Base-by-base conservation (phyloP, 2,797 vertebrate genomes). In the Phrynocephalus vlangalii region DNA sequence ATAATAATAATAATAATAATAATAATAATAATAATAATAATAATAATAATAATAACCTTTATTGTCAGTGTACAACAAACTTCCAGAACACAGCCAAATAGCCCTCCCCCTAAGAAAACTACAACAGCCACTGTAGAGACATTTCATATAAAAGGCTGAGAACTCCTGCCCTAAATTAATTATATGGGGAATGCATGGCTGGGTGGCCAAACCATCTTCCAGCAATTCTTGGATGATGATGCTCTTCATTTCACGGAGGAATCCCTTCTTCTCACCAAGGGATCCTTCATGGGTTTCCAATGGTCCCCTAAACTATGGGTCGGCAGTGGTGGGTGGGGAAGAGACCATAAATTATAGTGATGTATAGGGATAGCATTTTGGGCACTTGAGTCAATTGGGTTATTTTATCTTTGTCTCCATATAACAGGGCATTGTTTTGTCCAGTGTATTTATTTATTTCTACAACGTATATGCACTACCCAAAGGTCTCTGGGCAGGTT, bases 381-480 rank as follows among this genome's bases (percentile, higher is more conserved):
- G 73, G 75, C 52, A 0, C 75, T 87, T 86, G 91, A 92, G 89
- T 93, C 86, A 88, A 88, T 44, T 1, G 26, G 75, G 83, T 92
- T 91, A 86, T 93, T 92, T 91, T 91, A 90, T 88, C 88, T 94
- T 94, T 94, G 76, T 28, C 44, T 88, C 82, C 84, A 63, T 87
- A 75, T 91, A 92, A 94, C 86, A 92, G 89, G 87, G 88, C 89
- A 84, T 86, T 91, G 92, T 94, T 92, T 80, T 93, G 90, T 91
- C 85, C 85, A 15, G 5, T 44, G 5, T 44, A 44, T 10, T 60
- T 60, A 60, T 44, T 44, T 44, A 44, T 44, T 44, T 44, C 5
- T 44, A 44, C 38, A 44, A 44, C 38, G 0, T 44, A 44, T 44
- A 44, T 44, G 38, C 38, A 44, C 38, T 44, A 44, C 5, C 38